Conservation (phyloP, 2,113 vertebrate genomes). For the Sorex araneus region DNA sequence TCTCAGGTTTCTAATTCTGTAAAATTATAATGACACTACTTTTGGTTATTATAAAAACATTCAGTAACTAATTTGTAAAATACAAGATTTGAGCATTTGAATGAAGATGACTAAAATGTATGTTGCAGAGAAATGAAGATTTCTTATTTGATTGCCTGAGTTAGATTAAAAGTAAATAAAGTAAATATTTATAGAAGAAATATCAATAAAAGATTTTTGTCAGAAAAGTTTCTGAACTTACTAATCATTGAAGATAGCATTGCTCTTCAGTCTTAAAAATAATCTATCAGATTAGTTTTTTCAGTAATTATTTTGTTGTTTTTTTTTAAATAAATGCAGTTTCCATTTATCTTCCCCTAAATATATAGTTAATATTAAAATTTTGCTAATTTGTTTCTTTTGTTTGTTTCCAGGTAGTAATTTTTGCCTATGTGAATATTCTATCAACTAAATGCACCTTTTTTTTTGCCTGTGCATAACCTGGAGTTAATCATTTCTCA, state of each 20-base stretch:
- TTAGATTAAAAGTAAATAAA: slow-evolving; percentile 35
- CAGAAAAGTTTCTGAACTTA: slow-evolving; percentile 65
- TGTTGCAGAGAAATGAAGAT: slow-evolving; percentile 57
- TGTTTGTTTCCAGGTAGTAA: slow-evolving; percentile 8
- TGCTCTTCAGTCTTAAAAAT: slow-evolving; percentile 31
- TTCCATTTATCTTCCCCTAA: not conserved
- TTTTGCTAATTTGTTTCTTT: not conserved
- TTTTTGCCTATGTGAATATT: not conserved
- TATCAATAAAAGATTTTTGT: slow-evolving; percentile 41
- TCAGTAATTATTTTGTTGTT: slow-evolving; percentile 10
- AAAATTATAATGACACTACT: not conserved
- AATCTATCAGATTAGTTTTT: slow-evolving; percentile 24
- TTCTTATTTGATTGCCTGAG: slow-evolving; percentile 36
- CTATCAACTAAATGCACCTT: no score
- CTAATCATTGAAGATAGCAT: not conserved
- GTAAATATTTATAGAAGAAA: slow-evolving; percentile 56
- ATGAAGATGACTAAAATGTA: not conserved
- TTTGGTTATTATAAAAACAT: not conserved
- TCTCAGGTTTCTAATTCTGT: not conserved
- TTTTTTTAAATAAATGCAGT: slow-evolving; percentile 43
- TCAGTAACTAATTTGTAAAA: slow-evolving; percentile 18
- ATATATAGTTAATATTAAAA: not conserved
- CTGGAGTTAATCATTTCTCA: not conserved
- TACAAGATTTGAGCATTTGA: slow-evolving; percentile 1
- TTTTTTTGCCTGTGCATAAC: not conserved